Evolutionary conservation across 2,113 vertebrate species (phyloP).

Genomic region (Dasypus novemcinctus): DNA sequence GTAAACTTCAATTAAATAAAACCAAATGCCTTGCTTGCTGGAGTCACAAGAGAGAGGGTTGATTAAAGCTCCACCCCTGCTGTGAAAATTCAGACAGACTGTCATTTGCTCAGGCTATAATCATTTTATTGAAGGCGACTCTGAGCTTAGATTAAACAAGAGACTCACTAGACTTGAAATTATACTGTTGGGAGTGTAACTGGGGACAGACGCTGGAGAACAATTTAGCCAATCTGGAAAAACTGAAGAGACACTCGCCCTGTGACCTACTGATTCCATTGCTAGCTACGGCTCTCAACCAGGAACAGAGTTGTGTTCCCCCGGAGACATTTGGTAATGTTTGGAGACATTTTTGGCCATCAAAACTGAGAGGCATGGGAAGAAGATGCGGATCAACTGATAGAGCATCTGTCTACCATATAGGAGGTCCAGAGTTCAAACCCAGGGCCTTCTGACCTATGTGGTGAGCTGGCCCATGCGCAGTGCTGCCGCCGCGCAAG

Average conservation of each 20-base stretch:
- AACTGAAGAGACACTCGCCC: not conserved
- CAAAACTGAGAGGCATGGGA: too few species aligned
- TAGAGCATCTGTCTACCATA: too few species aligned
- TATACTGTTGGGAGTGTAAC: not conserved
- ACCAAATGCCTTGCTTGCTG: conserved; percentile 65
- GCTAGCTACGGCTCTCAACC: not conserved
- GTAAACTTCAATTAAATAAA: conserved; percentile 60
- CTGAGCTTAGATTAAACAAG: not conserved
- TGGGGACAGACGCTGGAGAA: not conserved
- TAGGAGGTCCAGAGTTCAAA: too few species aligned
- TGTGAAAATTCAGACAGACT: conserved; percentile 50
- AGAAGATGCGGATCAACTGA: too few species aligned
- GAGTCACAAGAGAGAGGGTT: conserved; percentile 41
- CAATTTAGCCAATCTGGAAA: not conserved
- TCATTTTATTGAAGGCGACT: conserved; percentile 26
- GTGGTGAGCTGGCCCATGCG: too few species aligned
- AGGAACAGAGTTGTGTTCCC: not conserved
- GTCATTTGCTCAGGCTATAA: conserved; percentile 32
- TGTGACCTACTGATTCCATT: not conserved
- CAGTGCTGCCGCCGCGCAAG: too few species aligned
- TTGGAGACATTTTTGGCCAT: not conserved
- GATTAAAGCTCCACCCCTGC: conserved; percentile 26
- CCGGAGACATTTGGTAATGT: not conserved
- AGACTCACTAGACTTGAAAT: conserved; percentile 23
- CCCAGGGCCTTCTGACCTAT: too few species aligned